Conservation (phyloP, 2,888 invertebrate genomes). For the Bellardia bayeri region DNA sequence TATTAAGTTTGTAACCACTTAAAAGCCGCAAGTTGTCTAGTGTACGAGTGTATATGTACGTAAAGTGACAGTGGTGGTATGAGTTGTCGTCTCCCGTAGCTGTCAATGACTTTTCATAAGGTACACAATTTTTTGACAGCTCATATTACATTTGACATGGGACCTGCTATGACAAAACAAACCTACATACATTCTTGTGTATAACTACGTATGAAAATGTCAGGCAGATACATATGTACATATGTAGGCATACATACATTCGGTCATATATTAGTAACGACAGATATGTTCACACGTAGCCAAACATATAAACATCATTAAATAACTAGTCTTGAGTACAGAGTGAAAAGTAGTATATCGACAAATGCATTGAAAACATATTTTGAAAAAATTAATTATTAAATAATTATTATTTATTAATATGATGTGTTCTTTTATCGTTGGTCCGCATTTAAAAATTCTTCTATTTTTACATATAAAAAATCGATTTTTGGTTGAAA, state of each 20-base stretch:
- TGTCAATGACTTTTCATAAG: conserved; percentile 70
- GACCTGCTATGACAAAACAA: conserved; percentile 51
- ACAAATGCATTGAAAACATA: neutral
- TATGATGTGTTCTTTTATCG: too few relatives aligned
- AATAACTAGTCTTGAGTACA: conserved; percentile 18
- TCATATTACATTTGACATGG: conserved; percentile 73
- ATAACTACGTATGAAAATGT: neutral
- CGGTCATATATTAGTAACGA: neutral
- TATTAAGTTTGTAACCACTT: conserved; percentile 59
- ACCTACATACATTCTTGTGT: neutral
- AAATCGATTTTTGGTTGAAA: too few relatives aligned
- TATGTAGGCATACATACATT: neutral
- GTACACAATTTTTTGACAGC: conserved; percentile 70
- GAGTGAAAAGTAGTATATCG: neutral
- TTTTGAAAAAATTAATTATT: too few relatives aligned
- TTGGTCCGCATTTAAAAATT: too few relatives aligned
- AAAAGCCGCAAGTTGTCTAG: conserved; percentile 62
- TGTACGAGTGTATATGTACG: neutral
- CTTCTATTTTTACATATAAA: too few relatives aligned
- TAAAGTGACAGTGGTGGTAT: neutral
- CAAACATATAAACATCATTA: conserved; percentile 26
- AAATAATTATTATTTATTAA: too few relatives aligned
- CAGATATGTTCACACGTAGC: conserved; percentile 5
- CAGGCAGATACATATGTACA: neutral
- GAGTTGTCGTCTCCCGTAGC: conserved; percentile 53